Evolutionary conservation across 2,888 invertebrate species (phyloP).

Genomic region (Halocaridina rubra): DNA sequence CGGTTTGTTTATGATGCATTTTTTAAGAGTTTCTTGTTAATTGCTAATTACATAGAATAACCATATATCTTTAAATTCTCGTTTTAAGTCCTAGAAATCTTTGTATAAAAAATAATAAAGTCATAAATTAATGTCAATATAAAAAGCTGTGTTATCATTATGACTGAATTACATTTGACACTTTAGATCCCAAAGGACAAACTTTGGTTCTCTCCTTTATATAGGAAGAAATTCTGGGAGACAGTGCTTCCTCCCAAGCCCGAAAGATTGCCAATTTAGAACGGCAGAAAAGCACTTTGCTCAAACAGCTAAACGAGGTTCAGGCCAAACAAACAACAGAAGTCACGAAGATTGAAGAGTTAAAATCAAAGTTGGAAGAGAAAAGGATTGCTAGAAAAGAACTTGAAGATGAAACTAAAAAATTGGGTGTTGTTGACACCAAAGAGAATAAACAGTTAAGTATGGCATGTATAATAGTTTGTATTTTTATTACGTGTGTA

Average conservation of each 20-base stretch:
- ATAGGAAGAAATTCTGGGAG: conserved; percentile 50
- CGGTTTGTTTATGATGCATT: not conserved
- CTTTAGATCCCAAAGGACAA: no score
- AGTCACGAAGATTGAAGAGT: not conserved
- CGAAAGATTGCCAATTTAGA: conserved; percentile 30
- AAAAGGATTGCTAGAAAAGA: not conserved
- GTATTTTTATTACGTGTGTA: no score
- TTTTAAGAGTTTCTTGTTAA: not conserved
- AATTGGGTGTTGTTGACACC: conserved; percentile 20
- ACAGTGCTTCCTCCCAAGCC: conserved; percentile 37
- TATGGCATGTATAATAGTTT: no score
- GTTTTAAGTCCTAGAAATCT: no score
- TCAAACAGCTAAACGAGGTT: not conserved
- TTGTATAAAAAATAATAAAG: no score
- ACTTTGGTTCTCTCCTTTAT: no score
- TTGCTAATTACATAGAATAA: no score
- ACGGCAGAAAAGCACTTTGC: not conserved
- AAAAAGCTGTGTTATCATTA: no score
- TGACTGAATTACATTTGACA: no score
- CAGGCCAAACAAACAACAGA: conserved; percentile 4
- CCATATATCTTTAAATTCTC: no score
- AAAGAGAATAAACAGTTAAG: conserved; percentile 24
- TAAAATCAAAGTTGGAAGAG: not conserved
- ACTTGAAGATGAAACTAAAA: not conserved
- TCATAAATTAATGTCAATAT: no score